phyloP scores from a whole-genome alignment of 2,113 vertebrate genomes.

The Dolichotis patagonum region DNA sequence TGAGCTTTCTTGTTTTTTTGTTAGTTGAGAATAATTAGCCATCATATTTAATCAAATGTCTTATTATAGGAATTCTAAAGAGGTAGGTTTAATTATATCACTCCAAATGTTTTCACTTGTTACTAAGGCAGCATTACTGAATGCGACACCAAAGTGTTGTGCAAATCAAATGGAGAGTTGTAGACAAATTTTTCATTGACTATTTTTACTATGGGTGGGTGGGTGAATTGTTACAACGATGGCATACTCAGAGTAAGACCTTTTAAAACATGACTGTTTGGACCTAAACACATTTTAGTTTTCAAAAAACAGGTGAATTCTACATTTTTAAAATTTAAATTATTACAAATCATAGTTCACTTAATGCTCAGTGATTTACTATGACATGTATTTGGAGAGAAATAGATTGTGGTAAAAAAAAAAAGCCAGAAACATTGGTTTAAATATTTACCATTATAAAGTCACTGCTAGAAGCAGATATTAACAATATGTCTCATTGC shows the following conservation, averaged over 20 bases:
- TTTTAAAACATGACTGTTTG: not conserved
- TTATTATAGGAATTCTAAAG: not conserved
- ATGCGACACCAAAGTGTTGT: conserved; percentile 4
- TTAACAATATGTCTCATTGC: not conserved
- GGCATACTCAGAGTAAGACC: not conserved
- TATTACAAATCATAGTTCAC: not conserved
- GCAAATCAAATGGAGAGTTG: not conserved
- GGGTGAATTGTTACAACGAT: not conserved
- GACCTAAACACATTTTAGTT: not conserved
- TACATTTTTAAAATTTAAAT: not conserved
- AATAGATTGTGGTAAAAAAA: not conserved
- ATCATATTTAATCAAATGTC: not conserved
- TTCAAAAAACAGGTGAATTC: not conserved
- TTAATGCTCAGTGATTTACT: not conserved
- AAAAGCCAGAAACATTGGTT: not conserved
- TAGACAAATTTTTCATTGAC: conserved; percentile 16
- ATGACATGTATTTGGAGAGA: not conserved
- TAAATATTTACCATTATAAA: conserved; percentile 8
- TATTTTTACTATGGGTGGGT: not conserved
- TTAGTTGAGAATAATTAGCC: conserved; percentile 36
- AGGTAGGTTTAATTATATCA: not conserved
- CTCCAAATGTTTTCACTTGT: not conserved
- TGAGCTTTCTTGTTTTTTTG: conserved; percentile 15
- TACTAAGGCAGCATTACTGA: not conserved
- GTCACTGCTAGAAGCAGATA: not conserved